A percentile compares a stretch with the other conserved stretches of the same genome.
Conservation (phyloP, 2,888 invertebrate genomes). For the Dendrolimus houi region DNA sequence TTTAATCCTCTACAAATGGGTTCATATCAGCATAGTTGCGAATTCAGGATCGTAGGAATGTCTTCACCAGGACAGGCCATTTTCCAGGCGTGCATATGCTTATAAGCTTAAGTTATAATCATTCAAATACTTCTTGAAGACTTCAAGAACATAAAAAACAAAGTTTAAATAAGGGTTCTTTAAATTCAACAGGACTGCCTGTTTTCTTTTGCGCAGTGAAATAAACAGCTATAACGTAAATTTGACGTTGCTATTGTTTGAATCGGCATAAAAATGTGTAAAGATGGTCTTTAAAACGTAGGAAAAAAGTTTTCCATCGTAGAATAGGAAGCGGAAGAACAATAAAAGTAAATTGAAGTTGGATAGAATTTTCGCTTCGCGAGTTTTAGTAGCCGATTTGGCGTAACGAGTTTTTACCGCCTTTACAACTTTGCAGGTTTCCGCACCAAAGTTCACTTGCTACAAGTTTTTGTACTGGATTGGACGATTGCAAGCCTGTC, state of each 20-base stretch:
- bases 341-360: conserved; percentile 74
- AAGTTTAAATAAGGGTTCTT: too few species aligned
- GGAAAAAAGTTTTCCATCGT: conserved; percentile 45
- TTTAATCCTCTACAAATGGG: too few species aligned
- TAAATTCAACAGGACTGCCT: conserved; percentile 18
- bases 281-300: conserved; percentile 46
- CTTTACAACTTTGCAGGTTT: conserved; percentile 64
- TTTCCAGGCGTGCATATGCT: too few species aligned
- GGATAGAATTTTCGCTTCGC: conserved; percentile 73
- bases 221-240: conserved; percentile 44
- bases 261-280: conserved; percentile 58
- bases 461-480: conserved; percentile 36
- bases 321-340: conserved; percentile 63
- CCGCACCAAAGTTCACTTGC: conserved; percentile 39
- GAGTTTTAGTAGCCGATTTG: conserved; percentile 73
- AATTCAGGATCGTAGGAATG: too few species aligned
- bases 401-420: conserved; percentile 73
- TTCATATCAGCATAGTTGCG: too few species aligned
- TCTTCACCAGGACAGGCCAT: too few species aligned
- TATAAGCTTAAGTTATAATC: too few species aligned
- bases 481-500: conserved; percentile 26
- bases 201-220: conserved; percentile 44
- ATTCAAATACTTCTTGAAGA: too few species aligned
- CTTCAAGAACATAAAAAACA: too few species aligned
- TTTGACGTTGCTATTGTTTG: conserved; percentile 45